Evolutionary conservation across 2,888 invertebrate genomes (phyloP), one percentile per base, ranked within the genome.

Genomic region (Bombylius major): DNA sequence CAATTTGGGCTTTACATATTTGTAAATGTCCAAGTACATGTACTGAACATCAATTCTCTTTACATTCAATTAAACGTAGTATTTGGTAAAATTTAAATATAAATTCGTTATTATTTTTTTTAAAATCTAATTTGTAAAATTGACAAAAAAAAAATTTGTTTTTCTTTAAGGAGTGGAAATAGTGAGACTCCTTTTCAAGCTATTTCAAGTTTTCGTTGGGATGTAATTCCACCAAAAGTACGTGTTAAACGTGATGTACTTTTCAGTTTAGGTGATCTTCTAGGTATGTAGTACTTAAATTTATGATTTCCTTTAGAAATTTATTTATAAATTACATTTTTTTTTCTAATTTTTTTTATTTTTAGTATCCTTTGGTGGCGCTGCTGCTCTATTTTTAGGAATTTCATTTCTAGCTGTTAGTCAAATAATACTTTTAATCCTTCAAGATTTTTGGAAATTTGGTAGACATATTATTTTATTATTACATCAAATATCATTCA

Each of bases 231-330:
- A 8, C 78, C 79, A 2, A 78, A 77, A 36, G 76, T 78, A 5
- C 76, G 79, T 55, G 74, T 77, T 59, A 71, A 74, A 23, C 70
- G 80, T 32, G 78, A 79, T 66, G 75, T 81, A 7, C 69, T 81
- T 4, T 81, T 79, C 62, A 77, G 78, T 50, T 78, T 79, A 62
- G 78, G 78, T 61, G 80, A 80, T 70, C 72, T 81, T 58, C 70
- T 80, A 50, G 80, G 79, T 79, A 65, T 36, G 8, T 36, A 36
- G 36, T 36, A 36, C 8, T 8, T 36, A 1, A 8, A 9, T 36
- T 9, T 36, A 1, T 36, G 36, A 3, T 36, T 8, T 9, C 9
- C 1, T 36, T 8, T 42, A 42, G 11, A 4, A 42, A 44, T 39
- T 48, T 36, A 39, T 12, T 32, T 1, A n/a, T 31, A 31, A 33